Conservation (phyloP, 2,888 invertebrate species). For the Caenorhabditis doughertyi region DNA sequence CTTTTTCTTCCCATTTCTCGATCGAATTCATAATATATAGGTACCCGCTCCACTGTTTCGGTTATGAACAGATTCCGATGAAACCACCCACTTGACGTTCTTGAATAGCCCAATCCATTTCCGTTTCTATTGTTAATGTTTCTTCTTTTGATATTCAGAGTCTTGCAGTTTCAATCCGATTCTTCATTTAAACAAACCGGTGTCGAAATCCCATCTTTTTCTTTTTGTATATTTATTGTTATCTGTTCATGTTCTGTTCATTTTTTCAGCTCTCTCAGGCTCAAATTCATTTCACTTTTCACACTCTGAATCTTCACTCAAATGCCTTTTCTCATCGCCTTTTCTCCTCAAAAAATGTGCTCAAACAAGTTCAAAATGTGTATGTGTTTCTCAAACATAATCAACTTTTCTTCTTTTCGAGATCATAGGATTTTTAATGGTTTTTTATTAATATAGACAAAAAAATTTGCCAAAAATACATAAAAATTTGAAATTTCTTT, state of each 20-base stretch:
- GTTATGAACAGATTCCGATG: constrained; percentile 63
- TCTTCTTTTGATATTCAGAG: constrained; percentile 48
- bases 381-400: constrained; percentile 51
- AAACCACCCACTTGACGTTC: constrained; percentile 58
- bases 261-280: constrained; percentile 46
- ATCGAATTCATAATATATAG: constrained; percentile 58
- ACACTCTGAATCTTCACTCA: constrained; percentile 32
- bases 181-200: constrained; percentile 57
- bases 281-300: constrained; percentile 53
- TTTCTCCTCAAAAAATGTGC: constrained; percentile 45
- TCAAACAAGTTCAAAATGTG: constrained; percentile 61
- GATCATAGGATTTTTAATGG: constrained; percentile 32
- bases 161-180: constrained; percentile 58
- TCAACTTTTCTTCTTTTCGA: constrained; percentile 6
- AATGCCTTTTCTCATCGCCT: constrained; percentile 32
- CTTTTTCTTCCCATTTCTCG: constrained; percentile 15
- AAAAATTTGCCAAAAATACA: constrained; percentile 40
- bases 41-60: constrained; percentile 31
- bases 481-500: constrained; percentile 32
- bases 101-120: constrained; percentile 43
- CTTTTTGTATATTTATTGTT: constrained; percentile 62
- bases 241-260: constrained; percentile 40
- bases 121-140: background rate
- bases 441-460: constrained; percentile 34
- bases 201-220: constrained; percentile 25